phyloP scores from a whole-genome alignment of 2,797 vertebrate species.

The Melanogrammus aeglefinus region DNA sequence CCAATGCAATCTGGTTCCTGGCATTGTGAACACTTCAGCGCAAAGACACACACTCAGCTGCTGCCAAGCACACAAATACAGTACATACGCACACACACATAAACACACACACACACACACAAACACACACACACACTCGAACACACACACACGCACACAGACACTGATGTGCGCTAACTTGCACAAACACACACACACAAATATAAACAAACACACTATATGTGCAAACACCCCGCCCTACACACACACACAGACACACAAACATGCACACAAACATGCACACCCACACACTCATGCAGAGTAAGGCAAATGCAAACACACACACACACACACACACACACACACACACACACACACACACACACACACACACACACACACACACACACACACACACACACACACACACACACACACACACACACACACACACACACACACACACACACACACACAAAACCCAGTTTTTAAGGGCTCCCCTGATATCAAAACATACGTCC shows the following conservation, averaged over 20 bases:
- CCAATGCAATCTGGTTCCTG: too few relatives aligned
- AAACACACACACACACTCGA: constrained; percentile 1
- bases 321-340: constrained; percentile 26
- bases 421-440: constrained; percentile 2
- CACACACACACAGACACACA: too few relatives aligned
- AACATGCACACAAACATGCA: constrained; percentile 15
- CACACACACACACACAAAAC: constrained; percentile 19
- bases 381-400: constrained; percentile 21
- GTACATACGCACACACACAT: not conserved
- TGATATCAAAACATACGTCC: constrained; percentile 23
- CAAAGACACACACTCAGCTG: not conserved
- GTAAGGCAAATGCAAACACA: constrained; percentile 3
- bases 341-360: constrained; percentile 8
- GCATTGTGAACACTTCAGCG: not conserved
- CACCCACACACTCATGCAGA: constrained; percentile 8
- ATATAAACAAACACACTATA: constrained; percentile 4
- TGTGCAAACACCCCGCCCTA: not conserved
- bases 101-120: constrained; percentile 10
- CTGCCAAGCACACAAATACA: not conserved
- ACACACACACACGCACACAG: constrained; percentile 16
- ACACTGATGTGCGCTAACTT: constrained; percentile 11
- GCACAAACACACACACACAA: constrained; percentile 8
- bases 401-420: constrained; percentile 4
- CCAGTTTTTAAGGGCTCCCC: constrained; percentile 45
- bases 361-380: constrained; percentile 20